Evolutionary conservation across 2,888 invertebrate genomes (phyloP), one percentile per base, ranked within the genome.

Genomic region (Drosophila acutilabella): DNA sequence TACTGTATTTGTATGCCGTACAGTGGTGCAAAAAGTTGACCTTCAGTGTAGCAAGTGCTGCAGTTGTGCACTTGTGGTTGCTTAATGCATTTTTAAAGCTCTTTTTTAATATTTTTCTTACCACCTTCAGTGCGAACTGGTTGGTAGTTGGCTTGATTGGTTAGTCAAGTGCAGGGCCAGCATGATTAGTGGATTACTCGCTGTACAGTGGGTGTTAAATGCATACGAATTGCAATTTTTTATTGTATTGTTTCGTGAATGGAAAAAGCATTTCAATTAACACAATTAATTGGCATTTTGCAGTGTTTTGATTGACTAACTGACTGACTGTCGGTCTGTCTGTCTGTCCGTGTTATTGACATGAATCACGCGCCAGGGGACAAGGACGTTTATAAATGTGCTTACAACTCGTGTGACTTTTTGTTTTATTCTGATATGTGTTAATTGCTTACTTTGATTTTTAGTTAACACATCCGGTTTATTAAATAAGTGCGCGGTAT

Each of bases 121-220:
- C 8, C 48, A 58, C 77, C 74, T 77, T 77, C 57, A 14, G 54
- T 30, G 8, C 30, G 2, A 30, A 0, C 42, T n/a, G 44, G 20
- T 38, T 26, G 14, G 47, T 23, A 6, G 18, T 8, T 51, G 5
- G 48, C 5, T 36, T 57, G 45, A 18, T 40, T 33, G 18, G 11
- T 53, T 54, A 58, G 44, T 38, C 76, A 77, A 77, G 76, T 71
- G 76, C 76, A 75, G 74, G 74, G 74, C 53, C 68, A 60, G 30
- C 18, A 40, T 41, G 26, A 47, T 44, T 40, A 40, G 33, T 52
- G 57, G 57, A 18, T 59, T 54, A 64, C n/a, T 42, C 54, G 59
- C 41, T 52, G 56, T 48, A 23, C n/a, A 45, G 78, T 78, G 59
- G 79, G 75, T 65, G 70, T 36, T 8, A 59, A 57, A 40, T 65